phyloP scores from a whole-genome alignment of 2,888 invertebrate genomes.

The Eugnorisma glareosa region DNA sequence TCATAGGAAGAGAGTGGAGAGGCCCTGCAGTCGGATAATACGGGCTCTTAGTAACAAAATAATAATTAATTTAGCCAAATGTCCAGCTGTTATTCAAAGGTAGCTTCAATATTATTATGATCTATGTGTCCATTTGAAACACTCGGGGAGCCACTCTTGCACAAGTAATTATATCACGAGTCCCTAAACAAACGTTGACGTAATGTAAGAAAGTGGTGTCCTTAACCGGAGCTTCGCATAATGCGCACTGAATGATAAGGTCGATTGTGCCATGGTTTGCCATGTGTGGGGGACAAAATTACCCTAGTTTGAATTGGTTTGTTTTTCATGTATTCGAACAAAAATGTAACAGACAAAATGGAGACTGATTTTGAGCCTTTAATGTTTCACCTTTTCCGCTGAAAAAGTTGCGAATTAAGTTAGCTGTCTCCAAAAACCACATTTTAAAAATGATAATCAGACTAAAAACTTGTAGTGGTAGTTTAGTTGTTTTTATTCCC shows the following conservation, averaged over 20 bases:
- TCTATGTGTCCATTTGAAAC: constrained; percentile 19
- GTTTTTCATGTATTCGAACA: background rate
- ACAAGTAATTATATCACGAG: constrained; percentile 80
- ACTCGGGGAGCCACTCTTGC: constrained; percentile 62
- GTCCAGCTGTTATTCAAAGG: background rate
- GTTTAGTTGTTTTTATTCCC: background rate
- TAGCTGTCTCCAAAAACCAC: background rate
- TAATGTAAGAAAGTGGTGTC: constrained; percentile 87
- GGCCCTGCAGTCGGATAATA: background rate
- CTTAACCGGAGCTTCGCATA: constrained; percentile 80
- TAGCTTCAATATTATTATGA: constrained; percentile 27
- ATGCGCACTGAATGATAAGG: constrained; percentile 80
- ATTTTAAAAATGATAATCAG: background rate
- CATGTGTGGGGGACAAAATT: constrained; percentile 13
- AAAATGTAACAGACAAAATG: background rate
- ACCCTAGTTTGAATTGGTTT: constrained; percentile 1
- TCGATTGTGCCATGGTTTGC: constrained; percentile 44
- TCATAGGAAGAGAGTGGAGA: background rate
- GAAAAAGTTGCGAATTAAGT: background rate
- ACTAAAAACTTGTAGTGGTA: background rate
- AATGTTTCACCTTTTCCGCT: background rate
- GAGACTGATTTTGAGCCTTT: background rate
- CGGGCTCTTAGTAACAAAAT: background rate
- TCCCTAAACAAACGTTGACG: constrained; percentile 80
- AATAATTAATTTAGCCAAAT: background rate